Evolutionary conservation across 2,113 vertebrate species (phyloP), one percentile per base, ranked within the genome.

Genomic region (Baryphthengus martii): DNA sequence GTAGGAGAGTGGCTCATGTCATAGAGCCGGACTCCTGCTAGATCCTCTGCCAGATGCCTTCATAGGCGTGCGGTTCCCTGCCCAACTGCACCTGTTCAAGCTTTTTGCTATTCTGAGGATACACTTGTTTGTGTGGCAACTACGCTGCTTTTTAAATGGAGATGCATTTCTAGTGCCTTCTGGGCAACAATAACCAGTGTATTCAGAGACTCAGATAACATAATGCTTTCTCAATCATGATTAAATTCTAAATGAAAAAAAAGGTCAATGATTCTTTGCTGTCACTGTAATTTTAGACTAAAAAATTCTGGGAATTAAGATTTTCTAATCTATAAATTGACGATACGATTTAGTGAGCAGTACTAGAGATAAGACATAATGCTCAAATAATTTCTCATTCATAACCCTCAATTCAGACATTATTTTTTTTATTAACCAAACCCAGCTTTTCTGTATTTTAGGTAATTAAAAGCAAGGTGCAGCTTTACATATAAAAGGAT

Each of bases 391-490:
- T 77, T 95, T 89, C 52, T 92, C 88, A 39, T 77, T 96, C 52
- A 68, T 88, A 91, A 89, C 77, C 61, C 67, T 94, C 12, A 19
- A 70, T 96, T 94, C 93, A 90, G 80, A 66, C 75, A 79, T 83
- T 85, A 61, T 79, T 93, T 97, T 95, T 83, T 94, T 83, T 91
- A 53, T 94, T 96, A 74, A 83, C 65, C 83, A 84, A 92, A 88
- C 72, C 52, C 37, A 95, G 26, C 24, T 91, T 91, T 76, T 77
- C 45, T 88, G 33, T 88, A 37, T 68, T 65, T 91, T 45, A 66
- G 28, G 67, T 93, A 89, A 95, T 94, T 91, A 92, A 96, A 96
- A 96, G 40, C 88, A 97, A 90, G 89, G 71, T 74, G 29, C 66
- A 89, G 70, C 81, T 94, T 92, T 92, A 58, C 55, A 75, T 85